A percentile compares a stretch with the other conserved stretches of the same genome.
Evolutionary conservation across 1,140 invertebrate species (phyloP).

Genomic region (Oreohelix idahoensis): DNA sequence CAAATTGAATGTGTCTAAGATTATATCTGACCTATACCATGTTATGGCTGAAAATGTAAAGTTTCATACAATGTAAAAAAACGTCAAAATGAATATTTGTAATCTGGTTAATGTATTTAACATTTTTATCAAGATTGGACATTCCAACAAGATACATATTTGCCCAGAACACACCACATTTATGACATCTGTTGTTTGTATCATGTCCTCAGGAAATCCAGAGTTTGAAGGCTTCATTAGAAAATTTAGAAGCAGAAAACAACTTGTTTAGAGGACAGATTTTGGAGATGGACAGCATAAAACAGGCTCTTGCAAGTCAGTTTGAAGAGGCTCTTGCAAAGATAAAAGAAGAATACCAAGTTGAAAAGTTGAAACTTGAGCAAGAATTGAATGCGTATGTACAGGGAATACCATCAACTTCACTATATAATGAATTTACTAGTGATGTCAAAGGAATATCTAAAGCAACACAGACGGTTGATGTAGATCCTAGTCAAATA

Average conservation of each 20-base stretch:
- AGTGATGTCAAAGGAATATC: neutral
- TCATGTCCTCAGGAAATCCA: neutral
- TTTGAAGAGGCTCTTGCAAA: neutral
- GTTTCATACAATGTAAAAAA: no score
- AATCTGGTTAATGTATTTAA: no score
- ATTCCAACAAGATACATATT: no score
- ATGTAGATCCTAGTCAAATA: neutral
- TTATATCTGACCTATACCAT: no score
- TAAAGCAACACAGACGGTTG: constrained; percentile 2
- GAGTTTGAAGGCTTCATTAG: constrained; percentile 19
- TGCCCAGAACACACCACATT: no score
- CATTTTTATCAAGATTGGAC: no score
- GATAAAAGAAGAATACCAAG: neutral
- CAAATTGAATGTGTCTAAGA: no score
- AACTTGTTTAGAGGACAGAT: neutral
- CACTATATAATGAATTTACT: neutral
- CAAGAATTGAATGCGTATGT: neutral
- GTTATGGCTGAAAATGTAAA: no score
- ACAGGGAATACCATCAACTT: neutral
- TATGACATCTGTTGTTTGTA: no score
- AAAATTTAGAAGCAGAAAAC: constrained; percentile 14
- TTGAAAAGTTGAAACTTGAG: neutral
- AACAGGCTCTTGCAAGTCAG: neutral
- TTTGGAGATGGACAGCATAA: neutral
- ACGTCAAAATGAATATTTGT: no score